These are phyloP conservation scores for Atrina japonica DNA, from an alignment of 2,888 invertebrate species.

Conservation along the genomic window DNA sequence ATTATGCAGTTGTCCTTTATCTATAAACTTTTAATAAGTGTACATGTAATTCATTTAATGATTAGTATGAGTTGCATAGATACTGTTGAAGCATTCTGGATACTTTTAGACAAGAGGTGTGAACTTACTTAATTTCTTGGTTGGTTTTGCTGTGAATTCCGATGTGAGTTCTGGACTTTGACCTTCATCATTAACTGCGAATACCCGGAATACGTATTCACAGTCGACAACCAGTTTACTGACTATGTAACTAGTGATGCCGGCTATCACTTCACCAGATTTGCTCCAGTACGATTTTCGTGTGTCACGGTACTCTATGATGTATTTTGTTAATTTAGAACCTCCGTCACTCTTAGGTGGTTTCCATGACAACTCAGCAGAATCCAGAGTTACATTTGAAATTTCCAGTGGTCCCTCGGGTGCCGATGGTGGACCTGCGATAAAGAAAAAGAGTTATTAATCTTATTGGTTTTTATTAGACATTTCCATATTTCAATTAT, in stretches of 20 bases:
- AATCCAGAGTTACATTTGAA: slow-evolving; percentile 66
- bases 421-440: slow-evolving; percentile 43
- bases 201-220: slow-evolving; percentile 76
- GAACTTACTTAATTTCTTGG: slow-evolving; percentile 42
- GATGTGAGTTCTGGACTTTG: slow-evolving; percentile 67
- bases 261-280: slow-evolving; percentile 63
- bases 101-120: too few relatives aligned
- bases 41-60: too few relatives aligned
- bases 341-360: slow-evolving; percentile 78
- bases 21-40: too few relatives aligned
- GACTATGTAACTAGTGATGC: slow-evolving; percentile 64
- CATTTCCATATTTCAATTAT: too few relatives aligned
- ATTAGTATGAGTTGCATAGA: too few relatives aligned
- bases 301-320: slow-evolving; percentile 86
- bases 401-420: slow-evolving; percentile 70
- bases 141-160: slow-evolving; percentile 64
- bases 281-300: slow-evolving; percentile 92
- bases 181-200: slow-evolving; percentile 77
- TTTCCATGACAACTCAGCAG: slow-evolving; percentile 75
- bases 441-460: too few relatives aligned
- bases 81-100: too few relatives aligned
- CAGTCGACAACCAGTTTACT: slow-evolving; percentile 85
- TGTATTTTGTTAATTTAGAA: slow-evolving; percentile 70
- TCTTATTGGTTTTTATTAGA: too few relatives aligned
- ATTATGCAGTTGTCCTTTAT: too few relatives aligned